These are phyloP conservation scores for Sciaenops ocellatus DNA, from an alignment of 2,797 vertebrate genomes.

Conservation along the genomic window DNA sequence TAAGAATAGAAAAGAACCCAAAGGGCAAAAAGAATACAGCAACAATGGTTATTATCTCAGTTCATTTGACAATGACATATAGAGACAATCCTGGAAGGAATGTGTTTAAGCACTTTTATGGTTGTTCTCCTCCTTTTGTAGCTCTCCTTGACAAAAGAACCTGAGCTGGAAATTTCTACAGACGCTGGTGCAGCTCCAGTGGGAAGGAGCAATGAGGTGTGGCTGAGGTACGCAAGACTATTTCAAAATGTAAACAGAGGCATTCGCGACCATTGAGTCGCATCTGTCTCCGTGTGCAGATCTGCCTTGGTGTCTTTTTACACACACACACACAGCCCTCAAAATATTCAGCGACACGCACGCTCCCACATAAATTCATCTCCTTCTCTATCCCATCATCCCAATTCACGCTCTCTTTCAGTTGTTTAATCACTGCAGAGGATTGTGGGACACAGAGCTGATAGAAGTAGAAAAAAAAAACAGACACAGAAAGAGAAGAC, in stretches of 20 bases:
- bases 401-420: conserved; percentile 71
- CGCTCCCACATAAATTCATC: conserved; percentile 62
- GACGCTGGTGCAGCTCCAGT: conserved; percentile 17
- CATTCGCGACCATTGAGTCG: conserved; percentile 42
- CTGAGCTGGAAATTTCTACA: conserved; percentile 10
- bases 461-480: conserved; percentile 9
- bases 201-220: conserved; percentile 57
- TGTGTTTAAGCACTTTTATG: conserved; percentile 36
- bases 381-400: conserved; percentile 68
- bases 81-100: conserved; percentile 24
- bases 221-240: conserved; percentile 44
- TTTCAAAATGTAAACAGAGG: conserved; percentile 75
- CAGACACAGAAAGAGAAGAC: conserved; percentile 51
- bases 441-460: conserved; percentile 64
- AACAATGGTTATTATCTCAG: conserved; percentile 43
- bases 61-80: conserved; percentile 59
- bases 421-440: conserved; percentile 76
- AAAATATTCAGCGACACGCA: conserved; percentile 65
- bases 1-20: conserved; percentile 36
- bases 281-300: conserved; percentile 62
- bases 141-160: conserved; percentile 32
- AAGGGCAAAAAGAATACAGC: conserved; percentile 24
- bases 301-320: conserved; percentile 44
- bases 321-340: background rate
- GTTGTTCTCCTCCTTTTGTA: conserved; percentile 24